Evolutionary conservation across 2,113 vertebrate species (phyloP).

Genomic region (Ophthalmolycus amberensis): DNA sequence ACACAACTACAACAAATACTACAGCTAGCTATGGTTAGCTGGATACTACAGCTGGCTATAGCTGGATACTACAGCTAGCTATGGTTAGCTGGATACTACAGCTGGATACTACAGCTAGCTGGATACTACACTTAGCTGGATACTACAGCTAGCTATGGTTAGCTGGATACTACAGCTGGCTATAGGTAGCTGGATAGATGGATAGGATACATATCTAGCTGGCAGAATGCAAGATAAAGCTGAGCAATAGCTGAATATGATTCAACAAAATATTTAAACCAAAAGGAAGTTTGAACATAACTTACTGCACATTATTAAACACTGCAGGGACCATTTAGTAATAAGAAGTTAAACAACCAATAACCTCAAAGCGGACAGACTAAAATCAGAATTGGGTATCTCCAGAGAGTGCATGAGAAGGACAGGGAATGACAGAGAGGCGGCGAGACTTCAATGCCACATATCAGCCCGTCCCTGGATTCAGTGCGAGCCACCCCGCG

Average conservation of each 20-base stretch:
- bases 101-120: not conserved
- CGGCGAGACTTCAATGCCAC: constrained; percentile 67
- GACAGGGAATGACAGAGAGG: constrained; percentile 28
- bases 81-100: not conserved
- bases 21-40: not conserved
- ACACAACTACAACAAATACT: not conserved
- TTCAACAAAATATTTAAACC: not conserved
- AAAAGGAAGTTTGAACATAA: not conserved
- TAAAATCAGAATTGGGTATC: not conserved
- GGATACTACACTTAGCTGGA: not conserved
- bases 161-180: not conserved
- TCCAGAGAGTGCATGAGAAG: constrained; percentile 22
- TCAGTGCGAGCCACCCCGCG: constrained; percentile 40
- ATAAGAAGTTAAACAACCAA: constrained; percentile 9
- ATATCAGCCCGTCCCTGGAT: constrained; percentile 51
- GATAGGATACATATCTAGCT: not conserved
- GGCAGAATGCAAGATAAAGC: not conserved
- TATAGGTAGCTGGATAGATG: not conserved
- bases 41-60: not conserved
- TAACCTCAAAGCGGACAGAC: constrained; percentile 27
- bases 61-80: not conserved
- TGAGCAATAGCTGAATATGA: not conserved
- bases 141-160: not conserved
- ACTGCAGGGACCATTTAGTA: not conserved
- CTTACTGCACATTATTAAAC: not conserved